Evolutionary conservation across 37 sponge, comb jelly and placozoan genomes (phyloP).

Genomic region (Amphimedon queenslandica): DNA sequence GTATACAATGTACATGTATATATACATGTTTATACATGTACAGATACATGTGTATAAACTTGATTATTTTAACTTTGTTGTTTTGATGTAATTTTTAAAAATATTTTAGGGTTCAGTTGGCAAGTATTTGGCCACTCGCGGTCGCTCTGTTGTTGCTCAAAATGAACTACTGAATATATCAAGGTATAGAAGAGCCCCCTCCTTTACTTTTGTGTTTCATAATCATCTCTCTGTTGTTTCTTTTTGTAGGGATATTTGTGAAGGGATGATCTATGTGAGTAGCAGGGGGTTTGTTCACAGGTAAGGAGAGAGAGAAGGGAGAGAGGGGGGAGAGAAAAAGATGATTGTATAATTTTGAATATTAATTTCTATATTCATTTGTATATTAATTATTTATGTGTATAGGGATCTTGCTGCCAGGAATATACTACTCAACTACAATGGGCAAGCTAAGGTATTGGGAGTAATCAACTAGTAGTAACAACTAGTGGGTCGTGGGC

Average conservation of each 20-base stretch:
- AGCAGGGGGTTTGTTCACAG: constrained; percentile 58
- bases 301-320: background rate
- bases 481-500: too few relatives aligned
- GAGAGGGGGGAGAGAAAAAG: background rate
- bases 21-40: background rate
- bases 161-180: constrained; percentile 55
- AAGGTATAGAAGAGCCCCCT: constrained; percentile 10
- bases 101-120: constrained; percentile 51
- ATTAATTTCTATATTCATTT: too few relatives aligned
- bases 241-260: constrained; percentile 60
- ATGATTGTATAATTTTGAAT: too few relatives aligned
- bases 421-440: constrained; percentile 65
- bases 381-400: background rate
- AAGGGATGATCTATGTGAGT: constrained; percentile 64
- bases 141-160: constrained; percentile 48
- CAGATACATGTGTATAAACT: too few relatives aligned
- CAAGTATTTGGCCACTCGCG: constrained; percentile 61
- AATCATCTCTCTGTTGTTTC: background rate
- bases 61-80: too few relatives aligned
- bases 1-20: too few relatives aligned
- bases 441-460: constrained; percentile 76
- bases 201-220: background rate
- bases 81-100: too few relatives aligned
- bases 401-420: constrained; percentile 61
- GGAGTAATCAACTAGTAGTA: too few relatives aligned